phyloP scores from a whole-genome alignment of 1,140 invertebrate genomes.

The Thaumatotibia leucotreta region DNA sequence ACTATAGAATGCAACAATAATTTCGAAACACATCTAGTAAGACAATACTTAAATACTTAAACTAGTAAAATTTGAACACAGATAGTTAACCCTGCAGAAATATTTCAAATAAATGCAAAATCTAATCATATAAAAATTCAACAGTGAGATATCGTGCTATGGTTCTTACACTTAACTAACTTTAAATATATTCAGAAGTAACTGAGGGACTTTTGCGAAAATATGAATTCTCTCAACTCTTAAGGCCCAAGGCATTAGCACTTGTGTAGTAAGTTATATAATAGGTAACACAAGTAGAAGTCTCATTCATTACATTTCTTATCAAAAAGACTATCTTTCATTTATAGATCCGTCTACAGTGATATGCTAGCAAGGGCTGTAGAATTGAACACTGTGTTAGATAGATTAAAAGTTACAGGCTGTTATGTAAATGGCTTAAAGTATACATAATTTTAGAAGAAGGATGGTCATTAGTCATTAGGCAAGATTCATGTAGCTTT shows the following conservation, averaged over 20 bases:
- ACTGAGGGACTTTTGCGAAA: slow-evolving; percentile 4
- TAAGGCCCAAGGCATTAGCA: background rate
- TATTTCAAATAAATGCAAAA: slow-evolving; percentile 13
- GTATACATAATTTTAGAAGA: background rate
- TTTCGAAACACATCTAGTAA: slow-evolving; percentile 5
- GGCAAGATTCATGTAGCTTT: no score
- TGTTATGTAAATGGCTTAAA: background rate
- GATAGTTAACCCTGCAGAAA: slow-evolving; percentile 50
- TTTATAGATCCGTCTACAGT: background rate
- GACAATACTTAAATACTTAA: slow-evolving; percentile 25
- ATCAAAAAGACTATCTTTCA: background rate
- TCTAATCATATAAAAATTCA: background rate
- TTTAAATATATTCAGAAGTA: slow-evolving; percentile 17
- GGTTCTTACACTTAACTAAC: background rate
- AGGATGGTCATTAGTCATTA: no score
- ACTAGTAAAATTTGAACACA: slow-evolving; percentile 50
- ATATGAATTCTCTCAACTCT: background rate
- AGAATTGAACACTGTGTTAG: no score
- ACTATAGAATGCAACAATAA: slow-evolving; percentile 2
- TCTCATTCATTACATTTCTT: background rate
- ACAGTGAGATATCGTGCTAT: background rate
- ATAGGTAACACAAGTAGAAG: no score
- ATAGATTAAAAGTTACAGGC: background rate
- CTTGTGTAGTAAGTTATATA: background rate
- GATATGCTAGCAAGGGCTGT: no score